These are phyloP conservation scores for Toxotes jaculatrix DNA, from an alignment of 2,113 vertebrate genomes.

Conservation along the genomic window DNA sequence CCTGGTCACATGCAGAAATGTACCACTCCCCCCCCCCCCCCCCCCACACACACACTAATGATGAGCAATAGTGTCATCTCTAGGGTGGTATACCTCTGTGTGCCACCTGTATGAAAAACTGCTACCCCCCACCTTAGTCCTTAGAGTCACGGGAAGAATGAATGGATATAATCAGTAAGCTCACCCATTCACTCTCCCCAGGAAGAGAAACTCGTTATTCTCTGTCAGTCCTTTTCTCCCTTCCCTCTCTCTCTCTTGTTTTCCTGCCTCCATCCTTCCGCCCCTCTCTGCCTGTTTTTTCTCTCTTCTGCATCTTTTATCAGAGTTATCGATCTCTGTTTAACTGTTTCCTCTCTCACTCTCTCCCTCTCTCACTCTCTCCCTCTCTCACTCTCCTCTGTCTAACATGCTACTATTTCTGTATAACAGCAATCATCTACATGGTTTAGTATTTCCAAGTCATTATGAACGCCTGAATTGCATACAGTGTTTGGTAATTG, in stretches of 20 bases:
- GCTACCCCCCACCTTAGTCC: conserved; percentile 27
- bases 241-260: background rate
- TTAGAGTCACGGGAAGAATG: conserved; percentile 46
- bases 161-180: conserved; percentile 67
- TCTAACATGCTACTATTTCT: conserved; percentile 6
- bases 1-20: conserved; percentile 7
- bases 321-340: conserved; percentile 41
- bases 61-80: conserved; percentile 45
- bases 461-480: conserved; percentile 1
- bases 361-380: background rate
- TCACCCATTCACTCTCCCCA: conserved; percentile 53
- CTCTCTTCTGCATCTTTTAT: conserved; percentile 54
- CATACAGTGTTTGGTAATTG: background rate
- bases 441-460: conserved; percentile 11
- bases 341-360: conserved; percentile 12
- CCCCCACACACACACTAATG: conserved; percentile 36
- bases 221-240: conserved; percentile 19
- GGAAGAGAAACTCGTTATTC: conserved; percentile 46
- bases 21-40: background rate
- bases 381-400: background rate
- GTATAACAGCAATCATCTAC: background rate
- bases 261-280: conserved; percentile 3
- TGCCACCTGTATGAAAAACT: conserved; percentile 53
- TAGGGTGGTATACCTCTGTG: conserved; percentile 35
- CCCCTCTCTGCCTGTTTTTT: conserved; percentile 5